phyloP scores from a whole-genome alignment of 2,888 invertebrate species.

The Tineola bisselliella region DNA sequence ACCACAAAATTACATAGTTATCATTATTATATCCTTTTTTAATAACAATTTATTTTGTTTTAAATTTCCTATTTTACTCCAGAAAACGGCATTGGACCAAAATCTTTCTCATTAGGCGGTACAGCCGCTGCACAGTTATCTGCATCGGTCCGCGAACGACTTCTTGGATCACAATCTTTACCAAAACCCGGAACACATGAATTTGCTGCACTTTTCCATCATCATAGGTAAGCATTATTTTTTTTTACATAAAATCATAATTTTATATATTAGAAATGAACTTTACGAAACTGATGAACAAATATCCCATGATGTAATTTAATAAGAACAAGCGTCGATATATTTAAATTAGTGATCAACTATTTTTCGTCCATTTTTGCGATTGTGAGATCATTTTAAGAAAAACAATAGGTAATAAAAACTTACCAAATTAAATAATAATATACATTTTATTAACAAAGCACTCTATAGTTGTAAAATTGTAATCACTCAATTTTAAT shows the following conservation, averaged over 20 bases:
- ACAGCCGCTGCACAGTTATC: conserved; percentile 87
- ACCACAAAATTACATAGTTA: neutral
- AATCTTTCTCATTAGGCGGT: conserved; percentile 86
- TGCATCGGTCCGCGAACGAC: conserved; percentile 84
- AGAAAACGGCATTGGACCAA: conserved; percentile 81
- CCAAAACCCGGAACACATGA: conserved; percentile 81
- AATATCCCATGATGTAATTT: too few species aligned
- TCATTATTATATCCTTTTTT: neutral
- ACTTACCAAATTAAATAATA: too few species aligned
- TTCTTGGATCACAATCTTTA: conserved; percentile 86
- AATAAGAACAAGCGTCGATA: too few species aligned
- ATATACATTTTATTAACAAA: too few species aligned
- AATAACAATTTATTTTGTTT: neutral
- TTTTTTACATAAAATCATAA: too few species aligned
- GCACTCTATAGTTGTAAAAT: neutral
- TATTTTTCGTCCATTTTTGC: too few species aligned
- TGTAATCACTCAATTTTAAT: conserved; percentile 19
- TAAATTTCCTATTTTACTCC: conserved; percentile 19
- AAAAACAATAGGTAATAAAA: too few species aligned
- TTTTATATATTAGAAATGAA: neutral
- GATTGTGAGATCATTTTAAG: neutral
- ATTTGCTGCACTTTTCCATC: conserved; percentile 72
- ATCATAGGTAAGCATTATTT: conserved; percentile 57
- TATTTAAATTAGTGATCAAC: too few species aligned
- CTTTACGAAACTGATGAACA: too few species aligned